phyloP scores from a whole-genome alignment of 2,888 invertebrate genomes.

The Amphipoea lucens region DNA sequence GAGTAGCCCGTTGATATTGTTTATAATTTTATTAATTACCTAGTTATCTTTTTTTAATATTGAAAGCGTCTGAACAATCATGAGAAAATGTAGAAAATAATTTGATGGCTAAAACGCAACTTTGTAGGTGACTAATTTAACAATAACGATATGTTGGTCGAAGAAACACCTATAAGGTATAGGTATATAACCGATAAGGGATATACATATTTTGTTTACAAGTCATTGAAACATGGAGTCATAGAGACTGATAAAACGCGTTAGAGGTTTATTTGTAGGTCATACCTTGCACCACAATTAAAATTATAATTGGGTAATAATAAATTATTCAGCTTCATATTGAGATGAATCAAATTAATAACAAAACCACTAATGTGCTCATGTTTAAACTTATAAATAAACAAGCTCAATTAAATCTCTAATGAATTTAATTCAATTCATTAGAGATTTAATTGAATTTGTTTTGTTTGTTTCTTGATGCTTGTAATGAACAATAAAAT shows the following conservation, averaged over 20 bases:
- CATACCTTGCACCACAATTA: neutral
- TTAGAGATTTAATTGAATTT: too few relatives aligned
- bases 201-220: too few relatives aligned
- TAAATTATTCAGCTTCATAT: neutral
- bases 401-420: neutral
- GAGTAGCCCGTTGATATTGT: neutral
- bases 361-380: neutral
- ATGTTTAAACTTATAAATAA: neutral
- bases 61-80: too few relatives aligned
- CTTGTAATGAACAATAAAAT: constrained; percentile 6
- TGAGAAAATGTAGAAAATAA: neutral
- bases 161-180: too few relatives aligned
- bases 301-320: neutral
- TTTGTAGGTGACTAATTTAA: neutral
- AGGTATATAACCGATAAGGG: too few relatives aligned
- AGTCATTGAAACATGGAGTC: neutral
- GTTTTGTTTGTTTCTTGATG: neutral
- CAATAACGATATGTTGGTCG: neutral
- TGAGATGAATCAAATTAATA: constrained; percentile 2
- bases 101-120: too few relatives aligned
- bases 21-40: neutral
- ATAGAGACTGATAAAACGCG: neutral
- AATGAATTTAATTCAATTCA: too few relatives aligned
- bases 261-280: neutral
- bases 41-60: too few relatives aligned